Base-by-base conservation (phyloP, 2,113 vertebrate species). In the Phrynosoma blainvillii region DNA sequence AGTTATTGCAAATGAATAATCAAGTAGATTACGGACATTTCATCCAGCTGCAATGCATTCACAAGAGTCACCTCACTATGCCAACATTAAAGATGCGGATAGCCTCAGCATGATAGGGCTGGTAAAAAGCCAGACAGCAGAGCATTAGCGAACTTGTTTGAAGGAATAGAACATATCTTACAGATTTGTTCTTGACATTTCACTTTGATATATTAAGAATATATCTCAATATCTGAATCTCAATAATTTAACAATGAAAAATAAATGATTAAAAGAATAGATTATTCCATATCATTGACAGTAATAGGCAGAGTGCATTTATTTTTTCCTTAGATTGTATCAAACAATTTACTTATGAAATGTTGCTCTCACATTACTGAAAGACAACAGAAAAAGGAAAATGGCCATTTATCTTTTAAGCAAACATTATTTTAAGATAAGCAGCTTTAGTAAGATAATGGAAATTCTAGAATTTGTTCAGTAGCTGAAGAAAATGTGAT, bases 341-440 rank as follows among this genome's bases (percentile, higher is more conserved):
- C 68, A 7, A 85, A 89, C 13, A 4, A 54, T 75, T 84, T 83
- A 84, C 59, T 85, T 81, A 85, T 54, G 30, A 85, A 75, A 47
- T 25, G 5, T 85, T 75, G 70, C 75, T 82, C 79, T 74, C 54
- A 32, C 52, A 75, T 87, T 80, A 71, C 20, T 74, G 36, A 87
- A 71, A 36, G 25, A 56, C 23, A 62, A 62, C 52, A 87, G 78
- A 27, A 74, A 65, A 87, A n/a, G 30, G 66, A 84, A 25, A 79
- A 86, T 21, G 0, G 1, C 1, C 71, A 81, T 0, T 0, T 11
- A 88, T n/a, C 0, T 56, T 27, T 56, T 79, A 5, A 4, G 0
- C 14, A 20, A 84, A 23, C 14, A 65, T 14, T 85, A 65, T 36
- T 80, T 47, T 32, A 87, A 12, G 25, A 80, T 21, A 74, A 68